A percentile compares a stretch with the other conserved stretches of the same genome.
These are phyloP conservation scores for Phortica magna DNA, from an alignment of 2,888 invertebrate genomes.

Conservation along the genomic window DNA sequence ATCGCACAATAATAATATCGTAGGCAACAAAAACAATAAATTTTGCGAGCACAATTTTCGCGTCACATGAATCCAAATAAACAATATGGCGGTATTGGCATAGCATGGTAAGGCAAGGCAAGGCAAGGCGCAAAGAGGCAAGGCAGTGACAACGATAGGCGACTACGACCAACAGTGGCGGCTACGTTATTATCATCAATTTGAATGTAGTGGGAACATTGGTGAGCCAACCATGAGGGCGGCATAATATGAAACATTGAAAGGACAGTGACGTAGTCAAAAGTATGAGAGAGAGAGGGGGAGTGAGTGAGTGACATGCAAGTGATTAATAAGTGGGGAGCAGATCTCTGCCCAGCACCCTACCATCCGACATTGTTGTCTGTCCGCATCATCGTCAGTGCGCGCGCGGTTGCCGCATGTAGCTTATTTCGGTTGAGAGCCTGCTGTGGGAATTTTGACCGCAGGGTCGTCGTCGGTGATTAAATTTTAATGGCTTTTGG, in stretches of 20 bases:
- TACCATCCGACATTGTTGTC: no score
- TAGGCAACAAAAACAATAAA: constrained; percentile 35
- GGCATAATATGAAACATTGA: neutral
- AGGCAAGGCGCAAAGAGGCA: constrained; percentile 18
- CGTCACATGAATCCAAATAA: constrained; percentile 60
- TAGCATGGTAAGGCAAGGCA: no score
- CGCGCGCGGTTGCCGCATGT: neutral
- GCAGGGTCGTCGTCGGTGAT: constrained; percentile 65
- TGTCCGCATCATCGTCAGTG: no score
- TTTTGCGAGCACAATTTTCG: constrained; percentile 53
- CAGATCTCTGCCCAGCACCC: neutral
- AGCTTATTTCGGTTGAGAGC: constrained; percentile 35
- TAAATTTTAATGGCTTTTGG: constrained; percentile 67
- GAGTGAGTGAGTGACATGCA: neutral
- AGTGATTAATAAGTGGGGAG: neutral
- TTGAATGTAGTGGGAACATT: neutral
- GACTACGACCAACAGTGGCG: constrained; percentile 37
- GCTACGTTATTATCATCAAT: constrained; percentile 34
- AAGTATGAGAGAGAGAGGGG: neutral
- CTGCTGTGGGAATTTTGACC: constrained; percentile 64
- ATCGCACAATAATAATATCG: constrained; percentile 28
- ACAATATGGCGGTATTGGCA: constrained; percentile 51
- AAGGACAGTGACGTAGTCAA: neutral
- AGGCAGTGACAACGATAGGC: constrained; percentile 45
- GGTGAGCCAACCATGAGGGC: neutral